Base-by-base conservation (phyloP, 1,140 invertebrate species). In the Drosophila ogumai region DNA sequence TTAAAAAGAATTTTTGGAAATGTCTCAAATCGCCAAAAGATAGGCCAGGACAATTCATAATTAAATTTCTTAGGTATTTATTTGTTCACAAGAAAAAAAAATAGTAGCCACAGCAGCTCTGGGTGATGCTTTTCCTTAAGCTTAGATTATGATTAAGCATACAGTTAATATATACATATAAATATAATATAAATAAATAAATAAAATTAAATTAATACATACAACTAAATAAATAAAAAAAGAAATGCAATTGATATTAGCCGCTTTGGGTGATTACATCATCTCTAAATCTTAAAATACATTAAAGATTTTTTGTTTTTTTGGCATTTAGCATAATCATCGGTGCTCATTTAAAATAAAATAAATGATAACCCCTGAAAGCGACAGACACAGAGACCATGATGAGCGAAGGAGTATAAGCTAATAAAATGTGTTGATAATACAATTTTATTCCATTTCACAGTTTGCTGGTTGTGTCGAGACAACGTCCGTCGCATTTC, bases 321-420 rank as follows among this genome's bases (percentile, higher is more conserved):
- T 87, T 82, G 80, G 77, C 73, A 84, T 84, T 61, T 56, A 76
- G 50, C 44, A 58, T 22, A 56, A 52, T 40, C 49, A 40, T 67
- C 68, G 63, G 84, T 67, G 55, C 82, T 59, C 80, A 68, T 78
- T 81, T 40, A 6, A 61, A 61, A 64, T 43, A 73, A 69, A 63
- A 28, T 6, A 28, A 47, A 55, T 85, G 85, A 88, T 90, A 90
- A 90, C 85, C 85, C 77, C 81, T 77, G 54, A 72, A 54, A 65
- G 75, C 68, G 79, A 57, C 75, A 71, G 73, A 79, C 66, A 58
- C 25, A 28, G 25, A 28, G 19, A 25, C 54, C 47, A 44, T 6
- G 41, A 43, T 40, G 28, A 67, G 56, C 19, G 50, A 84, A 43
- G 58, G 65, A 82, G 56, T 50, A 28, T 44, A 32, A 65, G 79